These are phyloP conservation scores for Burhinus bistriatus DNA, from an alignment of 2,113 vertebrate genomes.

Conservation along the genomic window DNA sequence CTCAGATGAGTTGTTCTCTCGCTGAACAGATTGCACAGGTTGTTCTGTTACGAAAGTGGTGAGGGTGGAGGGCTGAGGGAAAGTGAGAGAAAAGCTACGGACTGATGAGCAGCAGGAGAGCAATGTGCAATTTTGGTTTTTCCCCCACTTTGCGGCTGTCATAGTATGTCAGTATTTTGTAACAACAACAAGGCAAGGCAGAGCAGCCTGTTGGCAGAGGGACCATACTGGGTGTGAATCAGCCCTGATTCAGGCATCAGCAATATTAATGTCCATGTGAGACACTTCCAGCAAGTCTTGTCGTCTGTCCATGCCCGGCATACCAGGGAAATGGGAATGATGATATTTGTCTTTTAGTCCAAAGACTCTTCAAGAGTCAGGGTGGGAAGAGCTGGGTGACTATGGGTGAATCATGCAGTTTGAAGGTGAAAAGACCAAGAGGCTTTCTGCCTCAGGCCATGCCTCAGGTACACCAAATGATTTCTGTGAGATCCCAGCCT, in stretches of 20 bases:
- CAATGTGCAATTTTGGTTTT: neutral
- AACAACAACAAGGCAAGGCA: neutral
- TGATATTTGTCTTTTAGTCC: neutral
- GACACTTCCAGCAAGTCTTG: neutral
- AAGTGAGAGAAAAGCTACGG: neutral
- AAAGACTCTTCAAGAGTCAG: neutral
- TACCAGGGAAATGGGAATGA: accelerated
- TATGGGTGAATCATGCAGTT: neutral
- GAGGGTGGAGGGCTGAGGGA: neutral
- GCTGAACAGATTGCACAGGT: neutral
- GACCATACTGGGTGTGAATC: neutral
- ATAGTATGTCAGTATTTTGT: neutral
- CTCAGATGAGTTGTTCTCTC: neutral
- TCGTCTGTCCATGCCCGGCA: accelerated
- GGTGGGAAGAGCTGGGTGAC: neutral
- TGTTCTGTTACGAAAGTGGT: neutral
- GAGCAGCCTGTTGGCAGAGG: neutral
- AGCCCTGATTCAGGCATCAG: neutral
- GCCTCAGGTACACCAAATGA: neutral
- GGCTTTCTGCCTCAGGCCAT: neutral
- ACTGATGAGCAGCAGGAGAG: neutral
- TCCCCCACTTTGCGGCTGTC: neutral
- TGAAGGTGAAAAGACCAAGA: accelerated
- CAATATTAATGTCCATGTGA: neutral
- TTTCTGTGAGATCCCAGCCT: neutral